phyloP scores from a whole-genome alignment of 2,888 invertebrate species.

The Serripes groenlandicus region DNA sequence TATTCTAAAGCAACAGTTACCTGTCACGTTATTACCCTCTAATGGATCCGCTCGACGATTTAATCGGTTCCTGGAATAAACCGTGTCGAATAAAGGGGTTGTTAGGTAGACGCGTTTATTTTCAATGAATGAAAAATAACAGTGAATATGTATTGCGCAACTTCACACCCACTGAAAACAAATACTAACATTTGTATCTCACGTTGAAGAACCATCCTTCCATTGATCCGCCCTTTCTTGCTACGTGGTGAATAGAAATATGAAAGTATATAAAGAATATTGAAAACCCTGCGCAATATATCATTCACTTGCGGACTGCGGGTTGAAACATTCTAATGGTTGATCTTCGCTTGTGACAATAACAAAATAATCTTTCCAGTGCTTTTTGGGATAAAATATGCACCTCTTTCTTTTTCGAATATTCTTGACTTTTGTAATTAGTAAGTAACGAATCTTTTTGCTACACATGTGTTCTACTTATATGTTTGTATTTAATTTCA shows the following conservation, averaged over 20 bases:
- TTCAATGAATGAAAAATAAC: too few relatives aligned
- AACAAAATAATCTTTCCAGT: background rate
- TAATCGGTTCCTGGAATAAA: too few relatives aligned
- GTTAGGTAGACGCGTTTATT: too few relatives aligned
- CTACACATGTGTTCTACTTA: background rate
- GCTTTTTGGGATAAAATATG: conserved; percentile 1
- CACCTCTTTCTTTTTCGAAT: background rate
- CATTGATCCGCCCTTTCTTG: background rate
- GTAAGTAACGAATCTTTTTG: background rate
- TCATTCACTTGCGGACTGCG: background rate
- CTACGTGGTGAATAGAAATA: background rate
- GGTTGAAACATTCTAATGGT: background rate
- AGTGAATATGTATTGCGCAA: too few relatives aligned
- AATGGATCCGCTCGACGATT: too few relatives aligned
- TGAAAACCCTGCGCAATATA: background rate
- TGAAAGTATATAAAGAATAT: conserved; percentile 4
- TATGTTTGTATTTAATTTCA: background rate
- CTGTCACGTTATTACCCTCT: too few relatives aligned
- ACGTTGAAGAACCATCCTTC: too few relatives aligned
- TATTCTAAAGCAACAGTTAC: too few relatives aligned
- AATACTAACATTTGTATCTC: too few relatives aligned
- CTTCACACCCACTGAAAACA: too few relatives aligned
- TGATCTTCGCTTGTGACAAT: background rate
- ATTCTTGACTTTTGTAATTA: background rate
- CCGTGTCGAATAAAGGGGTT: too few relatives aligned